Conservation (phyloP, 2,888 invertebrate genomes). For the Rhagium mordax region DNA sequence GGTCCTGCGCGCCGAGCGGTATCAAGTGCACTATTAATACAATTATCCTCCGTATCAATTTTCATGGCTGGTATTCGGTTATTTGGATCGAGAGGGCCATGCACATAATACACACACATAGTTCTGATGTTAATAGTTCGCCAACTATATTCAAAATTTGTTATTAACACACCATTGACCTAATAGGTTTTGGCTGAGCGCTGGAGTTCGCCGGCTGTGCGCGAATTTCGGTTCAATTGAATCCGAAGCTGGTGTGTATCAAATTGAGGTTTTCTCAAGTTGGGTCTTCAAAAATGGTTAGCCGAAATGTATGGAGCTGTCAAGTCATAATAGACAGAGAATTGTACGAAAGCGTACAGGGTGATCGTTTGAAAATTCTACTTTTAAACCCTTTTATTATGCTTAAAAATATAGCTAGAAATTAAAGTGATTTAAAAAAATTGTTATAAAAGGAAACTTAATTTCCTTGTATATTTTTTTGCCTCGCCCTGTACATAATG, state of each 20-base stretch:
- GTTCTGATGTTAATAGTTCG: conserved; percentile 65
- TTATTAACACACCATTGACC: conserved; percentile 69
- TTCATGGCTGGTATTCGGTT: conserved; percentile 48
- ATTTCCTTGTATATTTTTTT: no score
- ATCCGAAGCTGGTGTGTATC: background rate
- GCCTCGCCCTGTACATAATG: no score
- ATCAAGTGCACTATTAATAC: conserved; percentile 48
- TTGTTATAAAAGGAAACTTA: no score
- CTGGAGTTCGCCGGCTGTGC: background rate
- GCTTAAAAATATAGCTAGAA: no score
- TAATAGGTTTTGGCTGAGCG: conserved; percentile 57
- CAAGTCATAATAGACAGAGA: no score
- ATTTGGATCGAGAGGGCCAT: conserved; percentile 40
- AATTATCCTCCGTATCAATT: conserved; percentile 57
- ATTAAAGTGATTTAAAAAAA: no score
- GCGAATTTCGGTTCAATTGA: conserved; percentile 8
- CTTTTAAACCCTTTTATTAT: no score
- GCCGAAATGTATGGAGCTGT: no score
- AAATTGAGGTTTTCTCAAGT: no score
- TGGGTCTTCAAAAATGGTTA: no score
- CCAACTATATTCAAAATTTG: conserved; percentile 68
- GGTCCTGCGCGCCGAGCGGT: conserved; percentile 16
- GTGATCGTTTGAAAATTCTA: no score
- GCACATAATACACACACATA: conserved; percentile 53
- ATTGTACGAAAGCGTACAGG: no score